Conservation (phyloP, 1,140 invertebrate genomes). For the Octopus sinensis region DNA sequence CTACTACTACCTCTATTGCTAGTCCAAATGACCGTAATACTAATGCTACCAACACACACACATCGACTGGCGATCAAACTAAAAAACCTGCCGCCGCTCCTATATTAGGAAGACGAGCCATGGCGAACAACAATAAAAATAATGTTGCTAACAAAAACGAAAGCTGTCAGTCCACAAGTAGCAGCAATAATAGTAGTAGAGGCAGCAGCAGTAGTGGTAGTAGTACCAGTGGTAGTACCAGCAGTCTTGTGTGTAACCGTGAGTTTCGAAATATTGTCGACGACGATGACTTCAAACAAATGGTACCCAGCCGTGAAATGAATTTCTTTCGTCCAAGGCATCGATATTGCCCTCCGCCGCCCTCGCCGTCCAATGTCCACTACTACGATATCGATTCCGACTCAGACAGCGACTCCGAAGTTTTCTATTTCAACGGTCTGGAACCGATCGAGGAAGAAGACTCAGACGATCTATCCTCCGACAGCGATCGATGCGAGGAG, state of each 20-base stretch:
- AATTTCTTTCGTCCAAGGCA: conserved; percentile 24
- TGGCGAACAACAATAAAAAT: neutral
- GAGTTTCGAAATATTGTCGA: conserved; percentile 21
- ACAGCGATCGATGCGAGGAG: neutral
- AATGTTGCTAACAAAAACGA: neutral
- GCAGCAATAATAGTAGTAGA: neutral
- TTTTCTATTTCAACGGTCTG: conserved; percentile 32
- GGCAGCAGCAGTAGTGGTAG: neutral
- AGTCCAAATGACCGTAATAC: no score
- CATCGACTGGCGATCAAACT: neutral
- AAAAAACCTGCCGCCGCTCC: neutral
- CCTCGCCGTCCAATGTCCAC: conserved; percentile 6
- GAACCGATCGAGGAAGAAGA: conserved; percentile 50
- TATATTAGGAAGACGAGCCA: neutral
- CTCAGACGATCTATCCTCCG: conserved; percentile 32
- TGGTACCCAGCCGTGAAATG: conserved; percentile 18
- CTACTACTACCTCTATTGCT: no score
- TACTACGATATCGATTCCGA: conserved; percentile 23
- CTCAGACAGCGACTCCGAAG: conserved; percentile 26
- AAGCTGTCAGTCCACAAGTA: neutral
- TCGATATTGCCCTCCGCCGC: neutral
- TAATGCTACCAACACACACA: no score
- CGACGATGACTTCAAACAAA: conserved; percentile 26
- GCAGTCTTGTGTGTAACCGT: conserved; percentile 25
- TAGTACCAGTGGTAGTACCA: neutral